Base-by-base conservation (phyloP, 2,888 invertebrate genomes). In the Pammene aurita region DNA sequence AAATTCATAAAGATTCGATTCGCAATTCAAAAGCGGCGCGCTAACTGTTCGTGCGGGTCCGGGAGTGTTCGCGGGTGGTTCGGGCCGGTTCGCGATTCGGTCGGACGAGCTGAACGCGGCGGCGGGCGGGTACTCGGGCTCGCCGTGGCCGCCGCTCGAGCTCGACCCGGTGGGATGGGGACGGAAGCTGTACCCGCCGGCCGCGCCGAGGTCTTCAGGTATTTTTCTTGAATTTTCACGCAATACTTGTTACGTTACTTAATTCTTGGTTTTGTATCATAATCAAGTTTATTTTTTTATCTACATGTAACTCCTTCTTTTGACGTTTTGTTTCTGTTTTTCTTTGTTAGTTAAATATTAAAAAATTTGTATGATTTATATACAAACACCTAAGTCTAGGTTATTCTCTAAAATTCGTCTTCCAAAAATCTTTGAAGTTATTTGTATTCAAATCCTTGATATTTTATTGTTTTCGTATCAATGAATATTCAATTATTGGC, bases 81-180 rank as follows among this genome's bases (percentile, higher is more conserved):
- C 83, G 80, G 81, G 83, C 83, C 85, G 81, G 82, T 85, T 87
- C 94, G 94, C 93, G 93, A 94, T 94, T 94, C 95, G 96, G 94
- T 96, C 96, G 92, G 96, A 96, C 95, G 96, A 96, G 94, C 93
- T 93, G 82, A 93, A 93, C 92, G 93, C 94, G 87, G 94, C 94
- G 92, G 94, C 94, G 94, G 95, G 95, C 93, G 95, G 95, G 85
- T 95, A 95, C 93, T 94, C 95, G 93, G 95, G 96, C 90, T 95
- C 96, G 89, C 96, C 96, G 91, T 96, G 96, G 96, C 96, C 96
- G 85, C 95, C 95, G 84, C 93, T 95, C 74, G 95, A 95, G 84
- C 93, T 96, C 90, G 96, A 96, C 93, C 95, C 95, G 85, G 95
- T 95, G 88, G 94, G 94, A 90, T 96, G 96, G 96, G 96, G 96